Evolutionary conservation across 2,113 vertebrate species (phyloP), one percentile per base, ranked within the genome.

Genomic region (Turnix velox): DNA sequence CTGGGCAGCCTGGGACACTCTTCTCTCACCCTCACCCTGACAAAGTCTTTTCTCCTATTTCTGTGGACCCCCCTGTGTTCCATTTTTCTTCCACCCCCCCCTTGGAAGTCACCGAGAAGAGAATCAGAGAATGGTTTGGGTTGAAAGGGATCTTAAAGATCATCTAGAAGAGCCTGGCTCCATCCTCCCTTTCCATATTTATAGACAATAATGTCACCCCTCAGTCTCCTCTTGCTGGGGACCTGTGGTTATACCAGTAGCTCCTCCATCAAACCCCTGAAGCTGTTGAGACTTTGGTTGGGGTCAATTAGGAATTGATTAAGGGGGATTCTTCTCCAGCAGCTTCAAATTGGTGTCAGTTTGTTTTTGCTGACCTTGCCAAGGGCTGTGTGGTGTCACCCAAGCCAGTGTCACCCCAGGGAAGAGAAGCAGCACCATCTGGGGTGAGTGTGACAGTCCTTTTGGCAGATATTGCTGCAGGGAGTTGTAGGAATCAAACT

Each of bases 311-410:
- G 35, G 28, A 57, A 42, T 23, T 31, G 28, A 7, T 0, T 19
- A 37, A 3, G 8, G 17, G 9, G 17, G 6, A 30, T 27, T 9
- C 12, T 13, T 7, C 37, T 63, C 28, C 9, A 15, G 4, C 9
- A 28, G 8, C 54, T 68, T 43, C 48, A 20, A 27, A 28, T 17
- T 3, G 3, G 10, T 4, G 14, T 23, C 2, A 0, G 33, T 20
- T 48, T 3, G 0, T 10, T 45, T 65, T 55, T 54, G 14, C 20
- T 59, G 51, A 10, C 30, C 25, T 28, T 10, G 28, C 31, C 14
- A 2, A 10, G 0, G 15, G 35, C 52, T 25, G 74, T 10, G 1
- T 55, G 1, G 0, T 67, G 67, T 30, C 67, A 40, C 14, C 10
- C 33, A 59, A 40, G 17, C 10, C 43, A 9, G 3, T 0, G 2